Evolutionary conservation across 2,797 vertebrate species (phyloP).

Genomic region (Erithacus rubecula): DNA sequence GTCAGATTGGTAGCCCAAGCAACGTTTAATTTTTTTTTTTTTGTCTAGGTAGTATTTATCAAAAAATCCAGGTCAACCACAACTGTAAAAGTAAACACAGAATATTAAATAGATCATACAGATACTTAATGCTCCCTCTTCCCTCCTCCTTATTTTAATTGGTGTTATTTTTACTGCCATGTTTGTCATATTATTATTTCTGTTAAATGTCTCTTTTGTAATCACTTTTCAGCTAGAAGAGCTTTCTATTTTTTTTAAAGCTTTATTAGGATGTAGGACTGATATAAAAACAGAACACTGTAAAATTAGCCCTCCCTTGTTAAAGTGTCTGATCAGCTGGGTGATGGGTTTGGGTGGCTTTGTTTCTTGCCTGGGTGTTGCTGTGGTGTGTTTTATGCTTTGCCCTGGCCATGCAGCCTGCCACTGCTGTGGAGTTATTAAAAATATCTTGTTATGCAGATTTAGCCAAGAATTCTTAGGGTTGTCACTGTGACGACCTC

Average conservation of each 20-base stretch:
- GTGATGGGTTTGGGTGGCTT: neutral
- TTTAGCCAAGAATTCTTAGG: conserved; percentile 21
- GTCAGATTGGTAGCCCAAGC: neutral
- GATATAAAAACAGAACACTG: neutral
- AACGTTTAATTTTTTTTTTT: neutral
- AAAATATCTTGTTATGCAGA: conserved; percentile 61
- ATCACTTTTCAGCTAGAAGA: neutral
- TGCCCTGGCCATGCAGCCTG: neutral
- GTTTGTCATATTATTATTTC: neutral
- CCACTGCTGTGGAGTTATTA: conserved; percentile 13
- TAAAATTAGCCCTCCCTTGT: neutral
- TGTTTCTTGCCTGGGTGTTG: neutral
- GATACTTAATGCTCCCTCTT: neutral
- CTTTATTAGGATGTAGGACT: neutral
- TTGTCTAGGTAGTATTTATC: neutral
- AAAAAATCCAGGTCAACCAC: neutral
- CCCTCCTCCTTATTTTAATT: neutral
- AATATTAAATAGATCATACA: neutral
- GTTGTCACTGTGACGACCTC: conserved; percentile 35
- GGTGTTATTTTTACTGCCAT: neutral
- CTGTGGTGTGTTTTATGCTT: neutral
- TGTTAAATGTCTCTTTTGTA: fast-evolving
- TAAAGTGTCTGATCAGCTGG: neutral
- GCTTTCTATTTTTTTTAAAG: neutral
- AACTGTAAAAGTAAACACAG: neutral